Conservation (phyloP, 2,113 vertebrate genomes). For the Labrus mixtus region DNA sequence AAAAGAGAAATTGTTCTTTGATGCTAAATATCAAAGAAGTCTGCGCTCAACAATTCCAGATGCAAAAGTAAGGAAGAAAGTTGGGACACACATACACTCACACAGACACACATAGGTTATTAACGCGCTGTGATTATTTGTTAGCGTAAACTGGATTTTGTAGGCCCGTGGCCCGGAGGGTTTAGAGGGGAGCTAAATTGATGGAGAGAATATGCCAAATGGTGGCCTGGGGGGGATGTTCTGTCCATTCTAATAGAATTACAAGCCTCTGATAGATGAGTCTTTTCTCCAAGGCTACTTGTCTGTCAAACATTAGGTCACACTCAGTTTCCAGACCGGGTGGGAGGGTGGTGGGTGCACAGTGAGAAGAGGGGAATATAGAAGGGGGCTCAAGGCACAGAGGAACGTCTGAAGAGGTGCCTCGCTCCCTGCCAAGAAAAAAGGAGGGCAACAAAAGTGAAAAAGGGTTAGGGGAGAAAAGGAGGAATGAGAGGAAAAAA, state of each 20-base stretch:
- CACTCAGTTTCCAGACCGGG: constrained; percentile 74
- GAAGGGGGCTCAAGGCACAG: constrained; percentile 50
- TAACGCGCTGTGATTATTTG: constrained; percentile 72
- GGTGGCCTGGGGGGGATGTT: constrained; percentile 57
- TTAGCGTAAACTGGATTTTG: constrained; percentile 71
- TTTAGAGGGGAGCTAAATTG: constrained; percentile 71
- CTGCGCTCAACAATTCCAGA: constrained; percentile 20
- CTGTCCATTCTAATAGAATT: constrained; percentile 83
- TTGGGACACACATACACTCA: constrained; percentile 2
- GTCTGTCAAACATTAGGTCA: constrained; percentile 87
- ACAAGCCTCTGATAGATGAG: constrained; percentile 81
- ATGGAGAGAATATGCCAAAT: constrained; percentile 74
- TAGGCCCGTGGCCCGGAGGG: constrained; percentile 53
- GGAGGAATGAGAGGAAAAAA: constrained; percentile 52
- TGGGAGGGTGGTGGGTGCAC: constrained; percentile 8
- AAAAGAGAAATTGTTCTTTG: constrained; percentile 66
- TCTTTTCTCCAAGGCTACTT: constrained; percentile 80
- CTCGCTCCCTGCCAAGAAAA: constrained; percentile 76
- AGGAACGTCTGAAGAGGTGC: constrained; percentile 75
- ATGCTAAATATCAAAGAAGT: constrained; percentile 64
- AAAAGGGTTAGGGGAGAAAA: constrained; percentile 53
- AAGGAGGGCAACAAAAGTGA: constrained; percentile 78
- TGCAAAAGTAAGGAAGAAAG: constrained; percentile 20
- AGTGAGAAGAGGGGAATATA: background rate
- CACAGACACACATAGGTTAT: constrained; percentile 45